Conservation (phyloP, 2,113 vertebrate species). For the Ptyas mucosa region DNA sequence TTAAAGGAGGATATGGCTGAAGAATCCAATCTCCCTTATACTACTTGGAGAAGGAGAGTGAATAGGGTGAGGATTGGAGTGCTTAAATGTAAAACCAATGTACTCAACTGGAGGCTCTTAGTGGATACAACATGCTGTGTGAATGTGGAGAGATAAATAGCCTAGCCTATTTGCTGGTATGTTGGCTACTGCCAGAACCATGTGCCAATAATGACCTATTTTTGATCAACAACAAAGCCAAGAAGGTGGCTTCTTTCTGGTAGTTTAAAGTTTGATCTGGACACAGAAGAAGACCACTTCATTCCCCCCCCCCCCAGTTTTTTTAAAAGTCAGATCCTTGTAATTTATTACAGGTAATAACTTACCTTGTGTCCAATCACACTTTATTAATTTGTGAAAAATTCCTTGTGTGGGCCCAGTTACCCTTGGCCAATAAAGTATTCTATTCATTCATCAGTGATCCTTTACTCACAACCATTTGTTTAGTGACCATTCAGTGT, state of each 20-base stretch:
- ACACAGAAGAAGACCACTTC: neutral
- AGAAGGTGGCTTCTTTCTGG: neutral
- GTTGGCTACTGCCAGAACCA: neutral
- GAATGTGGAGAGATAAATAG: neutral
- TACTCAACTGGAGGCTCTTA: neutral
- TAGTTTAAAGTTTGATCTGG: neutral
- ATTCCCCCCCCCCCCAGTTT: no score
- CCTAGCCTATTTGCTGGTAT: neutral
- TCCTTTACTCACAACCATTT: neutral
- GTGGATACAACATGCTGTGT: neutral
- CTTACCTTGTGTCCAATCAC: no score
- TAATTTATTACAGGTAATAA: neutral
- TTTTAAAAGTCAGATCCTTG: neutral
- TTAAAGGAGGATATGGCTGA: neutral
- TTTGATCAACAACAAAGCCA: neutral
- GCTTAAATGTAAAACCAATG: neutral
- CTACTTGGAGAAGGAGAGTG: neutral
- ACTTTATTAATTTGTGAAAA: no score
- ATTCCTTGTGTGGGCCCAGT: no score
- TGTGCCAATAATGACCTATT: neutral
- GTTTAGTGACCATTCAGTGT: neutral
- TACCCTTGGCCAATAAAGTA: no score
- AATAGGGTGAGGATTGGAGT: neutral
- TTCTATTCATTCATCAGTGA: no score
- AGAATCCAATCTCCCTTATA: neutral